Percentiles rank a stretch among this genome's conserved stretches.
phyloP scores from a whole-genome alignment of 1,140 invertebrate species.

The Papilio xuthus region DNA sequence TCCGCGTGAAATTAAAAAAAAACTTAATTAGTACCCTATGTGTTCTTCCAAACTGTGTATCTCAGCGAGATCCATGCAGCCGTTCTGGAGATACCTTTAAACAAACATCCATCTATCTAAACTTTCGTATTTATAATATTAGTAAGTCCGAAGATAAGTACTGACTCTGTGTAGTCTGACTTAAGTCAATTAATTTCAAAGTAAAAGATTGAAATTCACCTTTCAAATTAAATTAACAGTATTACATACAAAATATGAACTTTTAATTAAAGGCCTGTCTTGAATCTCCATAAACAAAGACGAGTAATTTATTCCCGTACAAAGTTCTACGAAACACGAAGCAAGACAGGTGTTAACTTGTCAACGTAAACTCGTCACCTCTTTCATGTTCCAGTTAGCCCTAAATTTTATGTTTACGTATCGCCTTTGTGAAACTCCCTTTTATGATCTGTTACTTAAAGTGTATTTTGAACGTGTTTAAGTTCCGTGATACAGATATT shows the following conservation, averaged over 20 bases:
- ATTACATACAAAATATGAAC: background rate
- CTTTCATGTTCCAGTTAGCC: slow-evolving; percentile 27
- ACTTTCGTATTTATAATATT: no score
- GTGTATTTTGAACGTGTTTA: background rate
- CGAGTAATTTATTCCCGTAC: slow-evolving; percentile 22
- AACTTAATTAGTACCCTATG: no score
- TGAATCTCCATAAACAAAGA: background rate
- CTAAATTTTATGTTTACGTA: background rate
- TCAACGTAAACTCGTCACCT: slow-evolving; percentile 22
- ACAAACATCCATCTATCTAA: no score
- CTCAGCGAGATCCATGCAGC: no score
- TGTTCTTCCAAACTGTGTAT: no score
- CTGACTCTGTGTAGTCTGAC: no score
- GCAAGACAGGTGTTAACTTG: slow-evolving; percentile 33
- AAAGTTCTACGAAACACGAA: slow-evolving; percentile 7
- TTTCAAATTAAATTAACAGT: no score
- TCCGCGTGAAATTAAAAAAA: no score
- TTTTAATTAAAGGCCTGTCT: background rate
- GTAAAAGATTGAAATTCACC: no score
- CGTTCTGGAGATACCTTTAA: no score
- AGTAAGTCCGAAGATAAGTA: no score
- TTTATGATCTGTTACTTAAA: background rate
- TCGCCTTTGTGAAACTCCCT: background rate
- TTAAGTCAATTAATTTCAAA: no score
- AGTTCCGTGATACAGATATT: background rate